phyloP scores from a whole-genome alignment of 2,888 invertebrate genomes.

The Chrysolina oricalcia region DNA sequence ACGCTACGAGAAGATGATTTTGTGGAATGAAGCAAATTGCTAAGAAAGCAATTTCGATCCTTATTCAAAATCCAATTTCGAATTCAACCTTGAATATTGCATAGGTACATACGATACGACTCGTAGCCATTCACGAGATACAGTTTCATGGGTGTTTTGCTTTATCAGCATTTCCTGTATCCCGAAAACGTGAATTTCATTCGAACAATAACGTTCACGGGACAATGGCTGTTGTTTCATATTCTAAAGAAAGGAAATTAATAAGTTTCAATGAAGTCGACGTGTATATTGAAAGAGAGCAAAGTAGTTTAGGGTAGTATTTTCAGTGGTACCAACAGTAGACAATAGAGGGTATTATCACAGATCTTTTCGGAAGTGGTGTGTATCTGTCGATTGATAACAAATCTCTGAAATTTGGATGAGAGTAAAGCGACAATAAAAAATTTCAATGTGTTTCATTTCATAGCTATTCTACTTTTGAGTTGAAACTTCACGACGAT shows the following conservation, averaged over 20 bases:
- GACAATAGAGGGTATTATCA: too few species aligned
- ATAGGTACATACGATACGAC: slow-evolving; percentile 62
- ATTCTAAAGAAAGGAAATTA: slow-evolving; percentile 55
- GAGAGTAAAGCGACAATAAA: too few species aligned
- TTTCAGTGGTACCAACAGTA: not conserved
- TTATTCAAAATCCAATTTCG: slow-evolving; percentile 55
- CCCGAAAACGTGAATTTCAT: slow-evolving; percentile 49
- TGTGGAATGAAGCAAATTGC: slow-evolving; percentile 62
- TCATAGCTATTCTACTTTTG: too few species aligned
- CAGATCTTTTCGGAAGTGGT: too few species aligned
- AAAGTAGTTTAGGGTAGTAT: not conserved
- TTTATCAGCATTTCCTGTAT: slow-evolving; percentile 44
- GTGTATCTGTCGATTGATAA: too few species aligned
- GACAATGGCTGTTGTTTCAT: slow-evolving; percentile 46
- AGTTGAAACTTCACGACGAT: too few species aligned
- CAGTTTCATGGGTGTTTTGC: slow-evolving; percentile 56
- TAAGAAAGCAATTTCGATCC: slow-evolving; percentile 62
- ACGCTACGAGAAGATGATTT: too few species aligned
- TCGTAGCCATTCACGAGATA: slow-evolving; percentile 56
- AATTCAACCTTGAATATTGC: slow-evolving; percentile 63
- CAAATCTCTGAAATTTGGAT: too few species aligned
- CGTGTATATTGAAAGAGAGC: not conserved
- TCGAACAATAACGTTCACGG: slow-evolving; percentile 46
- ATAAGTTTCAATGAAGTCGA: slow-evolving; percentile 47
- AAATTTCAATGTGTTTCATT: too few species aligned